These are phyloP conservation scores for Pelodiscus sinensis DNA, from an alignment of 2,113 vertebrate genomes.

Conservation along the genomic window DNA sequence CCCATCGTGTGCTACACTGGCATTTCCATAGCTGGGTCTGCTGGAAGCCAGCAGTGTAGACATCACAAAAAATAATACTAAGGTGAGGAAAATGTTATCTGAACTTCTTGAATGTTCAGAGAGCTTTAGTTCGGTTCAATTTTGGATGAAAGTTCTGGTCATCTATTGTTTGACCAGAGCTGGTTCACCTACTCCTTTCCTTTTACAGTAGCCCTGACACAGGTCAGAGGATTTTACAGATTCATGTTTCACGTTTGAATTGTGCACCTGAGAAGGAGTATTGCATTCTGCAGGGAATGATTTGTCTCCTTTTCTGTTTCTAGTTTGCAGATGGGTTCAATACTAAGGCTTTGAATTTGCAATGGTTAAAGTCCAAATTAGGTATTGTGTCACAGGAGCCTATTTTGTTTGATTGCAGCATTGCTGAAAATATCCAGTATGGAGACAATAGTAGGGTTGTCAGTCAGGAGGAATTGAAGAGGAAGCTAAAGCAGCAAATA, in stretches of 20 bases:
- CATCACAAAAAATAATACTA: background rate
- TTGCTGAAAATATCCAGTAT: constrained; percentile 75
- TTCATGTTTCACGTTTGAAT: background rate
- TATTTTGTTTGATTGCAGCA: constrained; percentile 74
- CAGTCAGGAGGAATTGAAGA: constrained; percentile 70
- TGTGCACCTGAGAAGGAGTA: background rate
- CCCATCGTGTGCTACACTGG: background rate
- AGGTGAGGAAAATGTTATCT: background rate
- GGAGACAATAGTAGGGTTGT: constrained; percentile 60
- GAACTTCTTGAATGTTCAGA: background rate
- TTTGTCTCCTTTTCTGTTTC: constrained; percentile 52
- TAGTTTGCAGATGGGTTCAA: constrained; percentile 75
- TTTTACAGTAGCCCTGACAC: background rate
- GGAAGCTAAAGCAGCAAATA: constrained; percentile 74
- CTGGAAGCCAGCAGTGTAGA: background rate
- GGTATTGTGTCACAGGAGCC: constrained; percentile 77
- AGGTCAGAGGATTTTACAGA: background rate
- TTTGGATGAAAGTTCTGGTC: background rate
- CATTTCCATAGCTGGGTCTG: background rate
- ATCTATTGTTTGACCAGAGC: background rate
- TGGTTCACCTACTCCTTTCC: background rate
- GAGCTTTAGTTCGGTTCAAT: background rate
- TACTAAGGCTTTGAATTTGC: constrained; percentile 64
- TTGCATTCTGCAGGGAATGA: background rate
- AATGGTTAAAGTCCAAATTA: constrained; percentile 65